Conservation (phyloP, 1,140 invertebrate genomes). For the Theocolax elegans region DNA sequence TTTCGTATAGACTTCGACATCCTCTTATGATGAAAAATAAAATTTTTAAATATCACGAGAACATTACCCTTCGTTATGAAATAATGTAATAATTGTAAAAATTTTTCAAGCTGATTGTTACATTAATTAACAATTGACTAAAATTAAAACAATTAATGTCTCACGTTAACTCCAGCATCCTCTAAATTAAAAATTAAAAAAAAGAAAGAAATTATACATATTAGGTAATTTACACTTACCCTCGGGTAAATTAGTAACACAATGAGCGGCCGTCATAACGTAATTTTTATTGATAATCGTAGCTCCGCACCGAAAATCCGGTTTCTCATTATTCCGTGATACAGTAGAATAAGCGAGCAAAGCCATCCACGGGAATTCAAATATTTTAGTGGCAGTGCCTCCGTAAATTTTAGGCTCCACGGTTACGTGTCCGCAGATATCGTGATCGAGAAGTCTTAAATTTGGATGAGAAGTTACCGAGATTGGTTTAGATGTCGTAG, state of each 20-base stretch:
- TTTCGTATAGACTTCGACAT: too few relatives aligned
- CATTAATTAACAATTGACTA: too few relatives aligned
- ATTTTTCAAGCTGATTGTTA: too few relatives aligned
- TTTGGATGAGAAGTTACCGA: slow-evolving; percentile 51
- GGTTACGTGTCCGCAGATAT: slow-evolving; percentile 52
- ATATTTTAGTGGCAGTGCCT: slow-evolving; percentile 67
- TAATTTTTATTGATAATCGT: slow-evolving; percentile 72
- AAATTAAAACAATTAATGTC: too few relatives aligned
- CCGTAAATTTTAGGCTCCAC: slow-evolving; percentile 46
- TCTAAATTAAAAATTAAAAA: too few relatives aligned
- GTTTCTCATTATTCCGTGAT: neutral
- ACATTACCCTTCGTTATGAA: too few relatives aligned
- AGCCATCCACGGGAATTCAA: slow-evolving; percentile 74
- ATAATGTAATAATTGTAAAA: too few relatives aligned
- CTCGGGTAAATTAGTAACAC: slow-evolving; percentile 59
- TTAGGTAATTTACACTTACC: too few relatives aligned
- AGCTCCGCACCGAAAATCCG: slow-evolving; percentile 70
- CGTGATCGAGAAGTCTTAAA: slow-evolving; percentile 58
- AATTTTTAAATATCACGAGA: too few relatives aligned
- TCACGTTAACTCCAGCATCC: too few relatives aligned
- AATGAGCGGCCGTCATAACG: slow-evolving; percentile 76
- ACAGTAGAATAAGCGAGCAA: slow-evolving; percentile 51
- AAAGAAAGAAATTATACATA: too few relatives aligned
- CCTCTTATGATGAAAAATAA: too few relatives aligned
- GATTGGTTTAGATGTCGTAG: neutral